A percentile compares a stretch with the other conserved stretches of the same genome.
Evolutionary conservation across 64 coral and sea anemone genomes (phyloP).

Genomic region (Pocillopora verrucosa): DNA sequence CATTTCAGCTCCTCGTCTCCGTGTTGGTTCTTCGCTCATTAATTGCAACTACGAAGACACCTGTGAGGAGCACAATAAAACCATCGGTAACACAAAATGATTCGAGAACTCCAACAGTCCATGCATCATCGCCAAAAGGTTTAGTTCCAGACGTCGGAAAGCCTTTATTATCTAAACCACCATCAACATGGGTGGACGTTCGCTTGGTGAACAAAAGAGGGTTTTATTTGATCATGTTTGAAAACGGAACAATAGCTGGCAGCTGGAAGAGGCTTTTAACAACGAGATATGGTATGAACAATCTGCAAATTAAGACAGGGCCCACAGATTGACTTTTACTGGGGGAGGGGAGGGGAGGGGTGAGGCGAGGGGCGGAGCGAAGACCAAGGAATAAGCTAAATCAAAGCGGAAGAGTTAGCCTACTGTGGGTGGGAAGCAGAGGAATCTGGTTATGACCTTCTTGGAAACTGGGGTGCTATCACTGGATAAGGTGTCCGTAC

Average conservation of each 20-base stretch:
- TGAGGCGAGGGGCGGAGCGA: background rate
- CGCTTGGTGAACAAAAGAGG: constrained; percentile 30
- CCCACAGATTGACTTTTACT: too few relatives aligned
- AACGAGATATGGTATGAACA: background rate
- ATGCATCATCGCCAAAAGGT: background rate
- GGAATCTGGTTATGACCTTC: too few relatives aligned
- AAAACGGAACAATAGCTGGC: constrained; percentile 27
- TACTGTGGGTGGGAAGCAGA: too few relatives aligned
- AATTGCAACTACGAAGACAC: background rate
- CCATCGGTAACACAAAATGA: background rate
- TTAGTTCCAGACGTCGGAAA: background rate
- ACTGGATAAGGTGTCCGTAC: too few relatives aligned
- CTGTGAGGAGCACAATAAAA: background rate
- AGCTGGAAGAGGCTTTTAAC: constrained; percentile 9
- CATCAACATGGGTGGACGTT: constrained; percentile 27
- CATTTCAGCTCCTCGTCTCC: constrained; percentile 11
- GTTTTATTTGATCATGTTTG: constrained; percentile 26
- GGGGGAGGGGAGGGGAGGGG: background rate
- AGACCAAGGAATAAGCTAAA: too few relatives aligned
- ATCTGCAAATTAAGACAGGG: too few relatives aligned
- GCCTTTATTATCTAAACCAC: background rate
- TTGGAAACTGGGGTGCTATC: too few relatives aligned
- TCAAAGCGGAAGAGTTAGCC: too few relatives aligned
- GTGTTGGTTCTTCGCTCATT: constrained; percentile 9
- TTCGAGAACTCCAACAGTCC: background rate